A percentile compares a stretch with the other conserved stretches of the same genome.
Evolutionary conservation across 2,113 vertebrate species (phyloP).

Genomic region (Otolemur garnettii): DNA sequence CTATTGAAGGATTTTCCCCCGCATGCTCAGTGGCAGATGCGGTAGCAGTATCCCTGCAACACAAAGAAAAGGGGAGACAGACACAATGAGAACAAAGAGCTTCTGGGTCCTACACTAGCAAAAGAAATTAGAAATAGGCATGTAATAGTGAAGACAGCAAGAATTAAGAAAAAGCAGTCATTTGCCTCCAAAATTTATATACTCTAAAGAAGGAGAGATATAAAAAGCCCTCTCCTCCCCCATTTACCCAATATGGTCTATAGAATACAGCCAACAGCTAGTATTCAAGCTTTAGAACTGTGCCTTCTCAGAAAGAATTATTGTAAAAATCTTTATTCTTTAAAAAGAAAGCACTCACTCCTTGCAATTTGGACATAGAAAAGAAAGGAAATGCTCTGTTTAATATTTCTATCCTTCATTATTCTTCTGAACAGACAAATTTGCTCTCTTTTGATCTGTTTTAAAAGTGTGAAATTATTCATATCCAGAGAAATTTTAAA

Average conservation of each 20-base stretch:
- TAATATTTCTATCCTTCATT: constrained; percentile 38
- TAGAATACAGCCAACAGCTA: constrained; percentile 46
- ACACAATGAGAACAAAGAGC: constrained; percentile 89
- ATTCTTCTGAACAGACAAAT: constrained; percentile 44
- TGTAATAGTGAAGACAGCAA: constrained; percentile 31
- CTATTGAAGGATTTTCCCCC: constrained; percentile 80
- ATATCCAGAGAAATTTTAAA: constrained; percentile 36
- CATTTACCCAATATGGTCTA: not conserved
- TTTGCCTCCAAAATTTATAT: constrained; percentile 39
- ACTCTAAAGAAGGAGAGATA: constrained; percentile 1
- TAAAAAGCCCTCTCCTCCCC: constrained; percentile 23
- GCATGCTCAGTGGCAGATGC: constrained; percentile 86
- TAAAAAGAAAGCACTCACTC: constrained; percentile 21
- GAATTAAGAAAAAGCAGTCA: constrained; percentile 55
- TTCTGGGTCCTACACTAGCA: constrained; percentile 69
- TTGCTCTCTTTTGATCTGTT: constrained; percentile 37
- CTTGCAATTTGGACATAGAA: constrained; percentile 2
- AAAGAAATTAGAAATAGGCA: constrained; percentile 70
- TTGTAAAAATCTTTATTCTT: constrained; percentile 4
- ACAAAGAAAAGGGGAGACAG: constrained; percentile 82
- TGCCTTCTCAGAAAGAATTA: constrained; percentile 37
- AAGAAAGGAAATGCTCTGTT: not conserved
- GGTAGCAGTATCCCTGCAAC: constrained; percentile 77
- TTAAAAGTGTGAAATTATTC: constrained; percentile 55
- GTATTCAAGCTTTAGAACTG: constrained; percentile 38